These are phyloP conservation scores for Eufriesea mexicana DNA, from an alignment of 1,140 invertebrate species.

Conservation along the genomic window DNA sequence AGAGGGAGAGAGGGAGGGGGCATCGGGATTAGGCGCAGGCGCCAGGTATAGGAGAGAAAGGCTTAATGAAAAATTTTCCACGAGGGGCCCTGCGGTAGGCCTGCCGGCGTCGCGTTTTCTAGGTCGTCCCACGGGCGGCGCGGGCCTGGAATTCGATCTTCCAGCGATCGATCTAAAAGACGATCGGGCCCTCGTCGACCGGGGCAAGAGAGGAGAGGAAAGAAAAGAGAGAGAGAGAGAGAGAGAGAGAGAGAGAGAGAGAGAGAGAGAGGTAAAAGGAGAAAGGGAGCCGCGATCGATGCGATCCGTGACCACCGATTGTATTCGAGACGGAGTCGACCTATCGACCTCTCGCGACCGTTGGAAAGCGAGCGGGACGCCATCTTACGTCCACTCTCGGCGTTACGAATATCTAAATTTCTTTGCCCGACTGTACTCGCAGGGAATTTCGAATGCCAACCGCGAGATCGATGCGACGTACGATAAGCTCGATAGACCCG, in stretches of 20 bases:
- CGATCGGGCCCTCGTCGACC: not conserved
- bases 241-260: not conserved
- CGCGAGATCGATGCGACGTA: no score
- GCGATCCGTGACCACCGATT: slow-evolving; percentile 33
- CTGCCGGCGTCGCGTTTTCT: slow-evolving; percentile 47
- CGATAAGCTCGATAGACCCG: no score
- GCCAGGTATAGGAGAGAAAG: slow-evolving; percentile 73
- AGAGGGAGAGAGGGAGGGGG: slow-evolving; percentile 36
- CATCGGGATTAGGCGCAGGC: slow-evolving; percentile 62
- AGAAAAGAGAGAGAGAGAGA: slow-evolving; percentile 15
- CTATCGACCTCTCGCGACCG: slow-evolving; percentile 55
- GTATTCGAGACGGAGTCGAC: slow-evolving; percentile 29
- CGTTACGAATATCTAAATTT: no score
- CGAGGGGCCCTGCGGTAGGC: slow-evolving; percentile 43
- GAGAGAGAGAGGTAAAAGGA: not conserved
- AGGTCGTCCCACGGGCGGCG: slow-evolving; percentile 34
- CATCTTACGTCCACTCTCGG: not conserved
- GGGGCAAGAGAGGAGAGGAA: slow-evolving; percentile 16
- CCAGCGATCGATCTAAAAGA: slow-evolving; percentile 51
- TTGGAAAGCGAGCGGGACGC: not conserved
- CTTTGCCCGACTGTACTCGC: no score
- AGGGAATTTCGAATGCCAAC: no score
- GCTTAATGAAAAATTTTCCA: slow-evolving; percentile 78
- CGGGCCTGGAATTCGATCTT: slow-evolving; percentile 58
- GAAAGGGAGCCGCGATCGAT: slow-evolving; percentile 2